phyloP scores from a whole-genome alignment of 1,140 invertebrate species.

The Lutraria rhynchaena region DNA sequence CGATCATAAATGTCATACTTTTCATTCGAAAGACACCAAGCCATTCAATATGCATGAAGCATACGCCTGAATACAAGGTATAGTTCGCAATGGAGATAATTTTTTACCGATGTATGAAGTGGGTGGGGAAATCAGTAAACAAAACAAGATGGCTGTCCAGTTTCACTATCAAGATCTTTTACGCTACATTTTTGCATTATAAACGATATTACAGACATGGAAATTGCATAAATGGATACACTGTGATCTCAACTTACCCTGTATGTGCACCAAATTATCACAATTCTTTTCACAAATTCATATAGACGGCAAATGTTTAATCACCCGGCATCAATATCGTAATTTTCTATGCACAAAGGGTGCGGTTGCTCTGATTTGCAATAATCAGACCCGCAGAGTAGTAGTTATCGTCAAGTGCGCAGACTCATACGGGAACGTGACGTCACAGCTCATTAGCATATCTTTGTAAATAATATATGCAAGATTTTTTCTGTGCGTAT shows the following conservation, averaged over 20 bases:
- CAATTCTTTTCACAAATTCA: constrained; percentile 53
- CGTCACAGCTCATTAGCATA: constrained; percentile 61
- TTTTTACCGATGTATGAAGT: constrained; percentile 1
- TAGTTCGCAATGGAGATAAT: too few species aligned
- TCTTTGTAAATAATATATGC: constrained; percentile 53
- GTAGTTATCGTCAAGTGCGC: not conserved
- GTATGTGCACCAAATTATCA: constrained; percentile 44
- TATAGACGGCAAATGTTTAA: constrained; percentile 42
- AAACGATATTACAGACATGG: not conserved
- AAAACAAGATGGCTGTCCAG: constrained; percentile 55
- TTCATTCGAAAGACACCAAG: too few species aligned
- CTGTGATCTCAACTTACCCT: constrained; percentile 45
- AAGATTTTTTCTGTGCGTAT: not conserved
- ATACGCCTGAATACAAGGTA: too few species aligned
- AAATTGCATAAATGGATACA: not conserved
- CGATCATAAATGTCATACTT: too few species aligned
- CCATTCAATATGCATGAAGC: too few species aligned
- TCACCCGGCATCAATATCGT: constrained; percentile 59
- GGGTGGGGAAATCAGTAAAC: constrained; percentile 53
- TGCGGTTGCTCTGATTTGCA: constrained; percentile 61
- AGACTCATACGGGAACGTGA: constrained; percentile 36
- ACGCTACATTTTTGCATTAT: not conserved
- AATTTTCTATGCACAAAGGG: constrained; percentile 60
- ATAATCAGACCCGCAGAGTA: constrained; percentile 44
- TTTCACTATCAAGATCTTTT: not conserved